Evolutionary conservation across 2,888 invertebrate genomes (phyloP).

Genomic region (Megamerina dolium): DNA sequence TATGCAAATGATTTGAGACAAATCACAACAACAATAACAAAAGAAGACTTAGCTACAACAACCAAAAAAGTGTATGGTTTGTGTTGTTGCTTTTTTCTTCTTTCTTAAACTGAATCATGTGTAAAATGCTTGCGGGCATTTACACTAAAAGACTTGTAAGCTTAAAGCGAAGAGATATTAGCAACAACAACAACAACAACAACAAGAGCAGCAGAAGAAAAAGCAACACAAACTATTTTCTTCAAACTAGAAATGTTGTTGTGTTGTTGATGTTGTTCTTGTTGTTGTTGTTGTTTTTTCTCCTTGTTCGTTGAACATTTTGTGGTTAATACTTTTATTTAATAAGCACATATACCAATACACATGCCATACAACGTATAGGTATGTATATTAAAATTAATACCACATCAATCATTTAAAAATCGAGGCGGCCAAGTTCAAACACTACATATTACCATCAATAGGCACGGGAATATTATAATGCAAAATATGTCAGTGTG

Average conservation of each 20-base stretch:
- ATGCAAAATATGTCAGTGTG: too few species aligned
- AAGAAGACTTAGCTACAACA: neutral
- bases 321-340: too few species aligned
- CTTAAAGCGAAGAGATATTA: conserved; percentile 14
- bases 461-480: too few species aligned
- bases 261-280: too few species aligned
- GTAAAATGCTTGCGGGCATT: conserved; percentile 23
- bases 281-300: neutral
- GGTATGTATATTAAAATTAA: conserved; percentile 33
- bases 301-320: too few species aligned
- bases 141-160: conserved; percentile 24
- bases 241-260: conserved; percentile 9
- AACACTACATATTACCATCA: conserved; percentile 26
- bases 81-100: neutral
- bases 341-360: too few species aligned
- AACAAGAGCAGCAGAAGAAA: too few species aligned
- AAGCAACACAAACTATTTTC: too few species aligned
- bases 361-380: too few species aligned
- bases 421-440: conserved; percentile 46
- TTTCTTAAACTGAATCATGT: conserved; percentile 11
- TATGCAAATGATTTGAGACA: neutral
- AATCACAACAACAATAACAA: neutral
- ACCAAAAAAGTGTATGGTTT: neutral
- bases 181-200: conserved; percentile 8
- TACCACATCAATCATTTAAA: conserved; percentile 46